These are phyloP conservation scores for Upupa epops DNA, from an alignment of 2,113 vertebrate species.

Conservation along the genomic window DNA sequence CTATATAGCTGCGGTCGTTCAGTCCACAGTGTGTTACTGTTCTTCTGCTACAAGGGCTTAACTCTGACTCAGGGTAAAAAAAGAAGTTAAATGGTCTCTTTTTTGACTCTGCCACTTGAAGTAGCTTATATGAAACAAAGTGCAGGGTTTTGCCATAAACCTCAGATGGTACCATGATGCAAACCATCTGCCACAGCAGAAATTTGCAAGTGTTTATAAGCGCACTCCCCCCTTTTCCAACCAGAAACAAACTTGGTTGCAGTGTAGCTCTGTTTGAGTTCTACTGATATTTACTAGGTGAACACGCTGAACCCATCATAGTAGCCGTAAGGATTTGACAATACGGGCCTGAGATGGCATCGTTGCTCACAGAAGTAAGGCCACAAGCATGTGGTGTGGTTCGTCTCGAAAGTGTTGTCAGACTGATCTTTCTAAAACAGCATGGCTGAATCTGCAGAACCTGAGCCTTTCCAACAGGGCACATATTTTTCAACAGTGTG, in stretches of 20 bases:
- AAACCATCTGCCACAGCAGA: background rate
- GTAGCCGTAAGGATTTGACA: background rate
- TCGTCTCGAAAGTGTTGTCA: rapidly evolving
- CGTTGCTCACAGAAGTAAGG: background rate
- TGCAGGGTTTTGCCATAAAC: background rate
- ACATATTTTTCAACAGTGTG: background rate
- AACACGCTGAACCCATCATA: background rate
- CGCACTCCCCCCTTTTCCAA: background rate
- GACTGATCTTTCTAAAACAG: background rate
- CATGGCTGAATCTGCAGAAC: rapidly evolving
- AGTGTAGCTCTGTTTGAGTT: background rate
- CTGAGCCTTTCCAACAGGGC: background rate
- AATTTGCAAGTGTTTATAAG: background rate
- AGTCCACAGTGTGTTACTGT: slow-evolving; percentile 48
- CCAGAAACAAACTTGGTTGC: background rate
- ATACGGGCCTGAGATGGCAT: background rate
- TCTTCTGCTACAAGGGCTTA: slow-evolving; percentile 8
- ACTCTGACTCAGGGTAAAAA: background rate
- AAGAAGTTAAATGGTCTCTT: background rate
- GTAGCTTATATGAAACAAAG: background rate
- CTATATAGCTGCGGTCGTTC: background rate
- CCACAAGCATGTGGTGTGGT: background rate
- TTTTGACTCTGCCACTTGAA: background rate
- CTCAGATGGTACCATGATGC: background rate
- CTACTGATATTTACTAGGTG: background rate